Percentiles rank a stretch among this genome's conserved stretches.
These are phyloP conservation scores for Cylas formicarius DNA, from an alignment of 1,140 invertebrate genomes.

Conservation along the genomic window DNA sequence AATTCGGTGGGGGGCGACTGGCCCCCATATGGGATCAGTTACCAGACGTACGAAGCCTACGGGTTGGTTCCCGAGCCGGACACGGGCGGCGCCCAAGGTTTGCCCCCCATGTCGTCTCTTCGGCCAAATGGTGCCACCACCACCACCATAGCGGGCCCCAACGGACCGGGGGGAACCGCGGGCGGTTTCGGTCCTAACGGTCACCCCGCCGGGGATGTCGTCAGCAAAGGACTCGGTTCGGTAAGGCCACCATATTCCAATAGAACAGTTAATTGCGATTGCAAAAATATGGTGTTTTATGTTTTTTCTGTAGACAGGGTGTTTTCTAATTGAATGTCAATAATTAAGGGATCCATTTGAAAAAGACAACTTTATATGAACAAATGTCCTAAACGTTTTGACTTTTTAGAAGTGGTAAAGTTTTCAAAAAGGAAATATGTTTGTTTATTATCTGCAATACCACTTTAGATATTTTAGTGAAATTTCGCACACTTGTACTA, in stretches of 20 bases:
- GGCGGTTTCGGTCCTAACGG: conserved; percentile 45
- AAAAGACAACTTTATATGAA: neutral
- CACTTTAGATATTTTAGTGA: too few relatives aligned
- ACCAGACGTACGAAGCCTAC: conserved; percentile 52
- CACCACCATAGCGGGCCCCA: conserved; percentile 45
- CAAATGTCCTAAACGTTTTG: conserved; percentile 1
- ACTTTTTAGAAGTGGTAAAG: neutral
- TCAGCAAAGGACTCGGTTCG: conserved; percentile 73
- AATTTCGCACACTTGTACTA: too few relatives aligned
- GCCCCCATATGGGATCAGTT: conserved; percentile 43
- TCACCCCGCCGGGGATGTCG: conserved; percentile 64
- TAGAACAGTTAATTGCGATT: neutral
- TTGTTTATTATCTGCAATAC: neutral
- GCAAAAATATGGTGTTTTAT: too few relatives aligned
- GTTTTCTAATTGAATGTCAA: neutral
- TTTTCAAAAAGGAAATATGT: neutral
- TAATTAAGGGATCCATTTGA: too few relatives aligned
- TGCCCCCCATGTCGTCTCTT: conserved; percentile 93
- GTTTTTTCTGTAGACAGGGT: neutral
- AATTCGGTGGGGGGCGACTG: conserved; percentile 30
- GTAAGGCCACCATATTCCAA: conserved; percentile 45
- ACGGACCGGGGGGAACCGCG: conserved; percentile 38
- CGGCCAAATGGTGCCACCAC: conserved; percentile 54
- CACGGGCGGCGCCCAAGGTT: conserved; percentile 50
- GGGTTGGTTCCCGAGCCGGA: conserved; percentile 53